phyloP scores from a whole-genome alignment of 2,113 vertebrate species.

The Charina bottae region DNA sequence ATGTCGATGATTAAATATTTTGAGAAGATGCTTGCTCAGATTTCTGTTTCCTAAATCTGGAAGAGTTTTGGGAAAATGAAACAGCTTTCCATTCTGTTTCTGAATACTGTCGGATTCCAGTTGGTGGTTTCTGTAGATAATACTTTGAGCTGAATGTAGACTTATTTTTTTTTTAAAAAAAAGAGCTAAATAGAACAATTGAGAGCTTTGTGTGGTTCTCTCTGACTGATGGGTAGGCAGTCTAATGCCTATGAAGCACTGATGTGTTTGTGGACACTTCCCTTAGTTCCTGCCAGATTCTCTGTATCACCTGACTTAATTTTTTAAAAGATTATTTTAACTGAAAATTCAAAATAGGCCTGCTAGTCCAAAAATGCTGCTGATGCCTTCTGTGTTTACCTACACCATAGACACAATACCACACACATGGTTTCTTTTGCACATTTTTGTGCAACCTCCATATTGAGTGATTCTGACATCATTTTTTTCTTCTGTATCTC shows the following conservation, averaged over 20 bases:
- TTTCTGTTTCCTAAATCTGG: neutral
- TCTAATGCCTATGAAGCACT: neutral
- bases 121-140: neutral
- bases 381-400: neutral
- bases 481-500: neutral
- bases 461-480: neutral
- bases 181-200: neutral
- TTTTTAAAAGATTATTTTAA: neutral
- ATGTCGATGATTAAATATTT: neutral
- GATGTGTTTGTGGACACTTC: neutral
- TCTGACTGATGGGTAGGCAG: neutral
- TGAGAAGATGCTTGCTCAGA: neutral
- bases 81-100: neutral
- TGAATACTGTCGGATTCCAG: neutral
- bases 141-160: neutral
- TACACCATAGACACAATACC: neutral
- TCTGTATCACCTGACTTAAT: neutral
- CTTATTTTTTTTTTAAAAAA: neutral
- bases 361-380: neutral
- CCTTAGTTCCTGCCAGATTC: neutral
- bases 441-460: rapidly evolving
- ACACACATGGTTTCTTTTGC: neutral
- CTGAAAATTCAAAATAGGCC: neutral
- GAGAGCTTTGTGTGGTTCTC: neutral
- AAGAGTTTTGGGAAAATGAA: neutral